Base-by-base conservation (phyloP, 2,888 invertebrate genomes). In the Tetanocera ferruginea region DNA sequence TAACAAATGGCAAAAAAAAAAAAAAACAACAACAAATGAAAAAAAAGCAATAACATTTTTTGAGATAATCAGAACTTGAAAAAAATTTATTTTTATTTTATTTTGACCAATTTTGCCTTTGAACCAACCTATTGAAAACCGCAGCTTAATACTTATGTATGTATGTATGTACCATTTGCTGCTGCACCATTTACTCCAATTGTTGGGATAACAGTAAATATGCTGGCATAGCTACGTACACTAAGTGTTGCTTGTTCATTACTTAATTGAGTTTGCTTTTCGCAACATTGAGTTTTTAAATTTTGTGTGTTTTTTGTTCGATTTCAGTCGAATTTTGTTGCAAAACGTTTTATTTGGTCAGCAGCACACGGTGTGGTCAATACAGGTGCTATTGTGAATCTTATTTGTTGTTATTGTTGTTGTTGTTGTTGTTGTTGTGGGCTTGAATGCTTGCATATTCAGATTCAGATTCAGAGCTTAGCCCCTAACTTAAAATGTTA, bases 261-360 rank as follows among this genome's bases (percentile, higher is more conserved):
- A 55, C 72, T 72, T 72, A 72, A 72, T 60, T 57, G 72, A 72
- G 72, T 57, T 72, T 72, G 37, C 57, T 60, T 72, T 72, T 57
- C 57, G 60, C 72, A 72, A 72, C 57, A 72, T 57, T 57, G 57
- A 57, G 43, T 57, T 70, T 67, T 51, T 66, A 28, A 71, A 67
- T 76, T 77, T 60, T 79, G 64, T 34, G 14, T 80, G 81, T 80
- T 81, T 76, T 79, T 81, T 75, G 77, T 81, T 78, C 80, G 79
- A 79, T 80, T 78, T 80, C 78, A 80, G 43, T 80, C 81, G n/a
- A n/a, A 76, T 80, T 83, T 19, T 55, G 34, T 64, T 49, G 69
- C 49, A 23, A n/a, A 43, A 67, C 37, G 49, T 67, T 67, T 67
- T 67, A 67, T 37, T 67, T 67, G 67, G 67, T 43, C 67, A 67